Percentiles rank a stretch among this genome's conserved stretches.
Conservation (phyloP, 2,797 vertebrate species). For the Bradypodion ventrale region DNA sequence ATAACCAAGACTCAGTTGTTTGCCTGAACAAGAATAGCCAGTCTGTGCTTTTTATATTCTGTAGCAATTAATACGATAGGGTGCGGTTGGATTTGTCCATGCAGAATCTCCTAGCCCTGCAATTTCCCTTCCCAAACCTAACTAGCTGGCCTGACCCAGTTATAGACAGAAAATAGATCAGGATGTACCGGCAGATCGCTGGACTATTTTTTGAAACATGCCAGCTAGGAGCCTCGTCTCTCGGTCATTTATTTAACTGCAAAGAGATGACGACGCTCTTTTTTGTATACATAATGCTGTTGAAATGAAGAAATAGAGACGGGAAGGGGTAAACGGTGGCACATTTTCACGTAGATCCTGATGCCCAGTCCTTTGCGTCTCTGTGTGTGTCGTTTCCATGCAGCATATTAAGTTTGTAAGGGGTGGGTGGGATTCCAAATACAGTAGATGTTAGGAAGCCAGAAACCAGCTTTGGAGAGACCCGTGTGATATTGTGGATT, state of each 20-base stretch:
- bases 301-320: background rate
- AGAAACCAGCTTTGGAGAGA: too few relatives aligned
- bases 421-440: too few relatives aligned
- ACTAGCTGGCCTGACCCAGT: constrained; percentile 18
- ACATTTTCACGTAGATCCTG: too few relatives aligned
- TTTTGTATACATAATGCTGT: background rate
- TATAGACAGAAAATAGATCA: background rate
- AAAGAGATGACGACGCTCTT: background rate
- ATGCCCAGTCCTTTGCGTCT: background rate
- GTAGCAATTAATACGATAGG: background rate
- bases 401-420: background rate
- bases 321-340: background rate
- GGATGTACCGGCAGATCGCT: too few relatives aligned
- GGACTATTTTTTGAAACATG: background rate
- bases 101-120: background rate
- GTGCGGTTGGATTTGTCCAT: background rate
- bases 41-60: background rate
- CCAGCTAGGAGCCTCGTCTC: background rate
- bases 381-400: background rate
- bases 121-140: background rate
- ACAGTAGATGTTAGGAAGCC: too few relatives aligned
- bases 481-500: too few relatives aligned
- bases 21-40: background rate
- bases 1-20: background rate
- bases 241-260: background rate